A percentile compares a stretch with the other conserved stretches of the same genome.
Evolutionary conservation across 2,888 invertebrate genomes (phyloP).

Genomic region (Sinopyrophorus schimmeli): DNA sequence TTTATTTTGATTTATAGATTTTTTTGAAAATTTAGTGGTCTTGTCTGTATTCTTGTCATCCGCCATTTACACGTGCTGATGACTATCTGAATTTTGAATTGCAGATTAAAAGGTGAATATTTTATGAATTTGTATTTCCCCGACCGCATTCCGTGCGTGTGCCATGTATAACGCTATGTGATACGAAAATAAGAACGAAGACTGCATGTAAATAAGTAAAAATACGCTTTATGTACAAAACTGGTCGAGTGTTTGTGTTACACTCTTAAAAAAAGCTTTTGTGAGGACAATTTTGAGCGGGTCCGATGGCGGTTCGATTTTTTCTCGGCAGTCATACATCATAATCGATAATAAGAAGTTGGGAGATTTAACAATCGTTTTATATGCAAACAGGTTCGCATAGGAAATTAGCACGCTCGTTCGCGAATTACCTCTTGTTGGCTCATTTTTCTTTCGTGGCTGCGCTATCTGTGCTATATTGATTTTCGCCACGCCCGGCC

Average conservation of each 20-base stretch:
- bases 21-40: no score
- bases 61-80: slow-evolving; percentile 19
- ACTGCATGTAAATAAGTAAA: slow-evolving; percentile 11
- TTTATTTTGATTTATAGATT: no score
- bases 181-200: slow-evolving; percentile 13
- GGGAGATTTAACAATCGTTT: slow-evolving; percentile 26
- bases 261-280: no score
- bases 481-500: slow-evolving; percentile 47
- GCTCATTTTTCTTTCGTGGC: slow-evolving; percentile 43
- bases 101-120: slow-evolving; percentile 29
- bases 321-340: slow-evolving; percentile 6
- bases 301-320: no score
- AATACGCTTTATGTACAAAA: no score
- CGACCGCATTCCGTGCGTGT: slow-evolving; percentile 14
- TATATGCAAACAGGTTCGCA: slow-evolving; percentile 30
- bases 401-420: slow-evolving; percentile 32
- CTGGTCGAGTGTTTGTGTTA: no score
- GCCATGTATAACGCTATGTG: slow-evolving; percentile 12
- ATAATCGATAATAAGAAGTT: slow-evolving; percentile 15
- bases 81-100: slow-evolving; percentile 28
- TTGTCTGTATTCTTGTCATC: slow-evolving; percentile 5
- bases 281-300: no score
- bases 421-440: slow-evolving; percentile 35
- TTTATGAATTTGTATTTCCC: slow-evolving; percentile 26
- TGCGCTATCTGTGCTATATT: slow-evolving; percentile 46